These are phyloP conservation scores for Cacoxenus indagator DNA, from an alignment of 2,888 invertebrate species.

Conservation along the genomic window DNA sequence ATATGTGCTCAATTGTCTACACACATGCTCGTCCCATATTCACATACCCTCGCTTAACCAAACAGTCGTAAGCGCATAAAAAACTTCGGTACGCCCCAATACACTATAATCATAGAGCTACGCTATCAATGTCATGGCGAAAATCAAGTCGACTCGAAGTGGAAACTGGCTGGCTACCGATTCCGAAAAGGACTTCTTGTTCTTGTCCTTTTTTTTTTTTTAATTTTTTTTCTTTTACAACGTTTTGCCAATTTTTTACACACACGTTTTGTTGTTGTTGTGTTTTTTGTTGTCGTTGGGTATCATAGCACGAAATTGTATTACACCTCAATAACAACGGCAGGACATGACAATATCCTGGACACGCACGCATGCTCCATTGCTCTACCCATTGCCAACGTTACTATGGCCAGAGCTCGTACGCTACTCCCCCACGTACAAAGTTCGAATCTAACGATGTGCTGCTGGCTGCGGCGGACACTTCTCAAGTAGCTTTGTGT, in stretches of 20 bases:
- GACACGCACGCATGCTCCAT: slow-evolving; percentile 38
- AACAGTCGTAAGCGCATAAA: too few relatives aligned
- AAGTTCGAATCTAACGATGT: neutral
- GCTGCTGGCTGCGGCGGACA: slow-evolving; percentile 27
- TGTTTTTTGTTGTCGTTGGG: slow-evolving; percentile 47
- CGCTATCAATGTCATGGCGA: neutral
- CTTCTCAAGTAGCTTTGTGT: slow-evolving; percentile 63
- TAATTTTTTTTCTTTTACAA: slow-evolving; percentile 23
- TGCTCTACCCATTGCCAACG: neutral
- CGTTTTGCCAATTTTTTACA: neutral
- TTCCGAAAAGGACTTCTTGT: slow-evolving; percentile 21
- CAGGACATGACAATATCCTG: slow-evolving; percentile 63
- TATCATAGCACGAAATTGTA: slow-evolving; percentile 69
- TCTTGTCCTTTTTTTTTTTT: slow-evolving; percentile 24
- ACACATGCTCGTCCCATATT: slow-evolving; percentile 40
- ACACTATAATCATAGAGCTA: neutral
- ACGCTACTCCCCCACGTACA: neutral
- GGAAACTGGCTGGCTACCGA: slow-evolving; percentile 22
- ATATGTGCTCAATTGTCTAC: slow-evolving; percentile 62
- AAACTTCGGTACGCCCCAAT: neutral
- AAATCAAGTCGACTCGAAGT: neutral
- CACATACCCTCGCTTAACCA: neutral
- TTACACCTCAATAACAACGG: slow-evolving; percentile 70
- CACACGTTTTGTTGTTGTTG: slow-evolving; percentile 17
- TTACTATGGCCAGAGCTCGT: neutral